Base-by-base conservation (phyloP, 2,113 vertebrate species). In the Perccottus glenii region DNA sequence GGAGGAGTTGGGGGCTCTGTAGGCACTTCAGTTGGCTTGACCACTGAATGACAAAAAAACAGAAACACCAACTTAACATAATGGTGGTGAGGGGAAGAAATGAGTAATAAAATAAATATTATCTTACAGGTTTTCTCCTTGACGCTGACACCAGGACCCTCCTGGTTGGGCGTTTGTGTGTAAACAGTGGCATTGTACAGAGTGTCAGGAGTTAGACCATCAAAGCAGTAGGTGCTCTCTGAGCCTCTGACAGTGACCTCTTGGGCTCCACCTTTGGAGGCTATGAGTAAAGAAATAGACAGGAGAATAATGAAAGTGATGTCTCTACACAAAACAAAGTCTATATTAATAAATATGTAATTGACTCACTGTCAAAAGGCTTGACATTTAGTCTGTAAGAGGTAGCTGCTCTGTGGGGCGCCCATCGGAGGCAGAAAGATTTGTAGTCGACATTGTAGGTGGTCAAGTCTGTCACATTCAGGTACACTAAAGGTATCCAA, bases 371-470 rank as follows among this genome's bases (percentile, higher is more conserved):
- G 85, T 96, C 94, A 69, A 94, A 80, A 42, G 97, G 98, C 66
- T 94, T 94, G 52, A 98, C 76, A 82, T 95, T 97, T 35, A 99
- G 90, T 69, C 98, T 94, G 91, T 99, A 99, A 5, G 98, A 99
- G 11, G 96, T 95, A 32, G 96, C 98, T 56, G 96, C 92, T 59
- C 96, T 91, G 75, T 99, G 98, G 73, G 95, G 91, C 1, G 94
- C 91, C 98, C 97, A 99, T 60, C 87, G 88, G 53, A 98, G 83
- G 87, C 98, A 99, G 88, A 96, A 95, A 1, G 90, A 91, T 72
- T 99, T 94, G 79, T 95, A 96, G 47, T 92, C 94, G 4, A 98
- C 92, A 19, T 97, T 93, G 83, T 98, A 96, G 50, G 91, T 96
- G 80, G 70, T 94, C 82, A 98, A 87, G 83, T 95, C 96, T 7